Percentiles rank a stretch among this genome's conserved stretches.
Evolutionary conservation across 2,797 vertebrate species (phyloP).

Genomic region (Kryptopterus vitreolus): DNA sequence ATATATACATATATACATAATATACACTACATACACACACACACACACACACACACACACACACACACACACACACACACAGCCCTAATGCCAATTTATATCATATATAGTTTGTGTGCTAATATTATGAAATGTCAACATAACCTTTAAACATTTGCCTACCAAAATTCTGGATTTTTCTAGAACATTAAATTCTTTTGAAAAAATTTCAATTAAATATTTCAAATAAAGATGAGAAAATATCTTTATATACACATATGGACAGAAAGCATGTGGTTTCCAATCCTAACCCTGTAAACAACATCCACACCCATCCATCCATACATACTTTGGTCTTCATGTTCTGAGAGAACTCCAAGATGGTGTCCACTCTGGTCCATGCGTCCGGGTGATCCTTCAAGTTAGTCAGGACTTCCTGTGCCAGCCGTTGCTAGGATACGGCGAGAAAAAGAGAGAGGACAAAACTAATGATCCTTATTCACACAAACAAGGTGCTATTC

Average conservation of each 20-base stretch:
- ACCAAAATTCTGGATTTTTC: neutral
- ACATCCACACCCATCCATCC: neutral
- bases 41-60: too few species aligned
- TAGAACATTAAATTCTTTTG: neutral
- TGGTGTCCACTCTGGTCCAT: conserved; percentile 97
- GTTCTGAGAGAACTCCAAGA: conserved; percentile 98
- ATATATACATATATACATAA: too few species aligned
- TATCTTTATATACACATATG: too few species aligned
- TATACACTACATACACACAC: too few species aligned
- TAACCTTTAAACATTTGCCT: neutral
- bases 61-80: too few species aligned
- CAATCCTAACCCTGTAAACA: neutral
- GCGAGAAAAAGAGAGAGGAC: neutral
- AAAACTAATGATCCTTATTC: neutral
- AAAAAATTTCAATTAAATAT: too few species aligned
- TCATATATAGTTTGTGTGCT: neutral
- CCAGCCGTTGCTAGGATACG: conserved; percentile 88
- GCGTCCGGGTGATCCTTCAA: conserved; percentile 98
- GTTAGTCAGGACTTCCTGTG: conserved; percentile 95
- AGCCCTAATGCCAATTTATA: too few species aligned
- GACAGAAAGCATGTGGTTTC: neutral
- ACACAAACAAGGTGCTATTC: conserved; percentile 4
- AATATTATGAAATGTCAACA: neutral
- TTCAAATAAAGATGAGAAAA: too few species aligned
- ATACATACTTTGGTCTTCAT: conserved; percentile 96